phyloP scores from a whole-genome alignment of 2,888 invertebrate genomes.

The Drosophila robusta region DNA sequence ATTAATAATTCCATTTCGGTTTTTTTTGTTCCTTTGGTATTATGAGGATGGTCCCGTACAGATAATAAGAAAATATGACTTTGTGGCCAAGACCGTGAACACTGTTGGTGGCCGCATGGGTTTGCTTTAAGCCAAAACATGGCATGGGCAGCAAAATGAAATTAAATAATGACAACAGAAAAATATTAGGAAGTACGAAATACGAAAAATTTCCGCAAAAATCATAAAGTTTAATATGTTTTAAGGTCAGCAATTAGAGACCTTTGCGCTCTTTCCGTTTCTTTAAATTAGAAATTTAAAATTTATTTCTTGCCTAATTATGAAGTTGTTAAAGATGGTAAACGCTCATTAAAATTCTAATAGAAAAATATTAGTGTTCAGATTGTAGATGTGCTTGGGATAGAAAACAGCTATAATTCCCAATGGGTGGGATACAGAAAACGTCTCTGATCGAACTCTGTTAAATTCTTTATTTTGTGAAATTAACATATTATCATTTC shows the following conservation, averaged over 20 bases:
- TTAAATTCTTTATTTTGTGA: not conserved
- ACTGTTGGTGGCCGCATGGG: constrained; percentile 28
- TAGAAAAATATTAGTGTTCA: not conserved
- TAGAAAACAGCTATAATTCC: not conserved
- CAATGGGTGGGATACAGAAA: not conserved
- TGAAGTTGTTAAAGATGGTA: not conserved
- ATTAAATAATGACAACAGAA: constrained; percentile 48
- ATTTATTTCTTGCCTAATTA: not conserved
- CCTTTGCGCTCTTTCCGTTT: not conserved
- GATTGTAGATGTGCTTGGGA: too few relatives aligned
- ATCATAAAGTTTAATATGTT: constrained; percentile 47
- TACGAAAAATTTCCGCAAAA: constrained; percentile 17
- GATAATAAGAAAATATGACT: constrained; percentile 78
- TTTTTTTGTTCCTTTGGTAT: constrained; percentile 30
- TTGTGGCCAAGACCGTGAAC: constrained; percentile 45
- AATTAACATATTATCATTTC: not conserved
- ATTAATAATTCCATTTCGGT: constrained; percentile 77
- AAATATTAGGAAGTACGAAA: constrained; percentile 15
- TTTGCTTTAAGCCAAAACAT: constrained; percentile 43
- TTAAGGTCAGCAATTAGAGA: constrained; percentile 28
- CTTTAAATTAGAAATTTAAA: constrained; percentile 9
- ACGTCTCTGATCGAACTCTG: not conserved
- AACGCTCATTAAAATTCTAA: not conserved
- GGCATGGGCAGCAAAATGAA: constrained; percentile 19
- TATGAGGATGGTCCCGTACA: constrained; percentile 43